Evolutionary conservation across 2,797 vertebrate genomes (phyloP).

Genomic region (Bradypus variegatus): DNA sequence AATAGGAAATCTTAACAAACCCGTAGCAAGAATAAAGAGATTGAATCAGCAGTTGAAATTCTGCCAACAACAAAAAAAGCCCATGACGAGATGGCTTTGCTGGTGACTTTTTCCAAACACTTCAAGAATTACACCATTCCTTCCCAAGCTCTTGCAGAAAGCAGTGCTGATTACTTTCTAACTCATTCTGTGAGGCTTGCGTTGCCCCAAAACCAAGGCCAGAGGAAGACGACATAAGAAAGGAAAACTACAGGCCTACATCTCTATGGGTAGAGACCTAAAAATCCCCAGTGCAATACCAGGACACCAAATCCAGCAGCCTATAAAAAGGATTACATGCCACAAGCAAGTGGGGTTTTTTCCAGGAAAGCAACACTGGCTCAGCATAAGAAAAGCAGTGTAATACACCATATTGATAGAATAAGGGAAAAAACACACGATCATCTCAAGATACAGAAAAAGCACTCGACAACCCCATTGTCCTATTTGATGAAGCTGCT

Average conservation of each 20-base stretch:
- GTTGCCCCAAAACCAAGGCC: neutral
- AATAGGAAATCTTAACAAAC: neutral
- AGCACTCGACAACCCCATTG: too few species aligned
- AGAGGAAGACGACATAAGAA: neutral
- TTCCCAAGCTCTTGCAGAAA: neutral
- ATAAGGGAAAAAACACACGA: too few species aligned
- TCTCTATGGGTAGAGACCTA: neutral
- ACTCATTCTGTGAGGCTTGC: neutral
- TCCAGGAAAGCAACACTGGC: neutral
- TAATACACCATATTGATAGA: too few species aligned
- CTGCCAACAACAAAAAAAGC: neutral
- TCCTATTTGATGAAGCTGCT: neutral
- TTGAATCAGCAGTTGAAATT: neutral
- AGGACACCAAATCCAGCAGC: too few species aligned
- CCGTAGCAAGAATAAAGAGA: neutral
- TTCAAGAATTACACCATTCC: neutral
- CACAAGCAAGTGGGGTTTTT: too few species aligned
- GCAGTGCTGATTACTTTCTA: too few species aligned
- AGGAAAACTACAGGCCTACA: neutral
- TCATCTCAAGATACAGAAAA: too few species aligned
- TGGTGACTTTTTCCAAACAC: neutral
- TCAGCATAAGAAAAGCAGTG: too few species aligned
- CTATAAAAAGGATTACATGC: too few species aligned
- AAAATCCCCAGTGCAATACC: too few species aligned
- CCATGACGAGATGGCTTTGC: neutral